Conservation (phyloP, 2,113 vertebrate species). For the Pedionomus torquatus region DNA sequence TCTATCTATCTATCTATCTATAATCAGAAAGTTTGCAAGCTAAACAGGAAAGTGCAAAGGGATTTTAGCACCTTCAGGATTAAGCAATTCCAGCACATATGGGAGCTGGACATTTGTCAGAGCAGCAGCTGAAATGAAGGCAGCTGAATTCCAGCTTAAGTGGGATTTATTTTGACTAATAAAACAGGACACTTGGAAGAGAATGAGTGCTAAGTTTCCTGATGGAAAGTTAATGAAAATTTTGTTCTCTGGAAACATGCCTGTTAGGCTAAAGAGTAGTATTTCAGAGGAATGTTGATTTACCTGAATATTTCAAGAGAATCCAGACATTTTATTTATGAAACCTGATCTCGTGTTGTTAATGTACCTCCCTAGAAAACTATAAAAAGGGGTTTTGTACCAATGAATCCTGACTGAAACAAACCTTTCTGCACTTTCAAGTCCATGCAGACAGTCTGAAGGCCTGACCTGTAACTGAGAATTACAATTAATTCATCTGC, state of each 20-base stretch:
- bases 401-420: neutral
- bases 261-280: neutral
- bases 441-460: neutral
- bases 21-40: neutral
- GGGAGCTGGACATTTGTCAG: neutral
- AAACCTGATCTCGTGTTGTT: neutral
- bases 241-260: neutral
- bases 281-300: neutral
- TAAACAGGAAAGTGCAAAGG: neutral
- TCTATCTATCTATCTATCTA: neutral
- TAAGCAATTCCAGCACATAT: neutral
- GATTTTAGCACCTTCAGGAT: neutral
- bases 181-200: neutral
- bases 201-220: neutral
- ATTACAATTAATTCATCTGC: neutral
- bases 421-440: neutral
- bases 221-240: neutral
- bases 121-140: neutral
- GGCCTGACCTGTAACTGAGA: neutral
- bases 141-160: neutral
- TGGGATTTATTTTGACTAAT: neutral
- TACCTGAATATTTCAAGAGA: neutral
- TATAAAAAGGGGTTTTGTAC: neutral
- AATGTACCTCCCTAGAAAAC: neutral
- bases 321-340: neutral